Base-by-base conservation (phyloP, 1,140 invertebrate species). In the Pristionchus pacificus region DNA sequence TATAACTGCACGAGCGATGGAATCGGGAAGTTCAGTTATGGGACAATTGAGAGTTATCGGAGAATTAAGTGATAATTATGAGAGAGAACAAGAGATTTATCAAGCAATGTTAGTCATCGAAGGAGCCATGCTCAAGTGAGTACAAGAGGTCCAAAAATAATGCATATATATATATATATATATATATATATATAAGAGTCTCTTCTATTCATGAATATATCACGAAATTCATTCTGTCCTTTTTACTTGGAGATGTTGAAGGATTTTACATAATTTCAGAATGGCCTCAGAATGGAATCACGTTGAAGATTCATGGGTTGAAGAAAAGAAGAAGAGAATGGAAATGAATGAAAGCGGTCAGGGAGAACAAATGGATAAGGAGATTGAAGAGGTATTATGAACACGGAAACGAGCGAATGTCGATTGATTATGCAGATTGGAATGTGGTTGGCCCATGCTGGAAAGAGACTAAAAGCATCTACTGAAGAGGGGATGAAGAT, bases 221-320 rank as follows among this genome's bases (percentile, higher is more conserved):
- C n/a, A n/a, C n/a, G n/a, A n/a, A n/a, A n/a, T n/a, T n/a, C n/a
- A 59, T 33, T 60, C 0, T 60, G 59, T 1, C 28, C 31, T 24
- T 55, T 15, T 30, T 24, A 68, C n/a, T 68, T 14, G 60, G 3
- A 67, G 65, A 66, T 38, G 2, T 66, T 27, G 1, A 27, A 1
- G 65, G 0, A n/a, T 24, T 28, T 14, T 14, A 14, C n/a, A 58
- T 28, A 19, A 33, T 31, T 74, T 65, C 64, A 82, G 90, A 49
- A 88, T 90, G 78, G 87, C 87, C 64, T 82, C 90, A 19, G 89
- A 91, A 72, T 88, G 90, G 68, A 87, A 88, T 77, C 87, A 88
- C 64, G 83, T 85, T 61, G 89, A 91, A 71, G 85, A 90, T 1
- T 80, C 83, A 19, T 83, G 80, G 68, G 78, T 81, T 60, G 83